These are phyloP conservation scores for Drosophila borborema DNA, from an alignment of 2,888 invertebrate genomes.

Conservation along the genomic window DNA sequence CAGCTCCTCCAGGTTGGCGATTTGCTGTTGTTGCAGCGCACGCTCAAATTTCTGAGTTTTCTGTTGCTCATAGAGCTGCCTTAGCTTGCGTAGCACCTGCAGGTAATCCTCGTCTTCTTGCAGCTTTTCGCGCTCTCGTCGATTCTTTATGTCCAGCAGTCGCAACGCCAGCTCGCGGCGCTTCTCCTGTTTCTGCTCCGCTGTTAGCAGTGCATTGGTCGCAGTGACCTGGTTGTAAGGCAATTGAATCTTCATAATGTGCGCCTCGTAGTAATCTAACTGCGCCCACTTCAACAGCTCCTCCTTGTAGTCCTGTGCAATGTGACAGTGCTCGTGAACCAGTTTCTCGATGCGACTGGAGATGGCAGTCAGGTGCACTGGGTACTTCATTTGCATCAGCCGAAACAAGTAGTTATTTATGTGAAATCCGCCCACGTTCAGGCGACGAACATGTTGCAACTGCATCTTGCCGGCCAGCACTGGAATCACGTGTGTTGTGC, in stretches of 20 bases:
- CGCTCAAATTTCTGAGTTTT: constrained; percentile 90
- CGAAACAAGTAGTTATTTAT: constrained; percentile 91
- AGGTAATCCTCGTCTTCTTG: constrained; percentile 95
- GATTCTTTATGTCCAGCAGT: constrained; percentile 94
- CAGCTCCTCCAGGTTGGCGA: constrained; percentile 92
- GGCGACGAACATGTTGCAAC: constrained; percentile 90
- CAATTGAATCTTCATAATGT: constrained; percentile 94
- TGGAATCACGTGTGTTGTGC: constrained; percentile 95
- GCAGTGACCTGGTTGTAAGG: constrained; percentile 88
- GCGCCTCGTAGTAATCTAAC: constrained; percentile 91
- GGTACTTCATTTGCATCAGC: constrained; percentile 96
- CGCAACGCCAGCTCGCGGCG: constrained; percentile 94
- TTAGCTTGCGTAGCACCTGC: constrained; percentile 90
- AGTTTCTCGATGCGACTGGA: constrained; percentile 95
- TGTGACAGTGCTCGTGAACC: constrained; percentile 91
- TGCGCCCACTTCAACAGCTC: constrained; percentile 93
- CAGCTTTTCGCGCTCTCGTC: constrained; percentile 94
- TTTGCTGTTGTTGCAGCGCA: constrained; percentile 90
- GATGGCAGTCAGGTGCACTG: constrained; percentile 94
- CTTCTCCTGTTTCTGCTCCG: constrained; percentile 94
- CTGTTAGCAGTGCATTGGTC: constrained; percentile 85
- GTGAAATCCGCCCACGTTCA: constrained; percentile 94
- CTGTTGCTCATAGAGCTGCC: constrained; percentile 91
- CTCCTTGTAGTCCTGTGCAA: constrained; percentile 92
- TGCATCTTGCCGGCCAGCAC: constrained; percentile 90